Conservation (phyloP, 2,113 vertebrate species). For the Dromiciops gliroides region DNA sequence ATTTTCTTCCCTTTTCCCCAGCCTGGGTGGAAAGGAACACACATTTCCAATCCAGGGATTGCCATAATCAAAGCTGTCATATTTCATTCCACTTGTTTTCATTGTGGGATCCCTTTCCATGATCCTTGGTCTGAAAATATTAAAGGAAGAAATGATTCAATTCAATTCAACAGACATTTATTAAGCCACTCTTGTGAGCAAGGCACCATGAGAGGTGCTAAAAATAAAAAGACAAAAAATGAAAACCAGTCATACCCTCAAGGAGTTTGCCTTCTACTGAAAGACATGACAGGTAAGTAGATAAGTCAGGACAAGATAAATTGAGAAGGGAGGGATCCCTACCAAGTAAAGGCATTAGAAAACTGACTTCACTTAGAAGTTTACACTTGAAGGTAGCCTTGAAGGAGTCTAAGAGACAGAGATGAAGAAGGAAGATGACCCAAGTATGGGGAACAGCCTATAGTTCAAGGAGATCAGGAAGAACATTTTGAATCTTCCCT, state of each 20-base stretch:
- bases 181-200: not conserved
- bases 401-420: not conserved
- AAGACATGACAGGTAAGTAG: not conserved
- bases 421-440: not conserved
- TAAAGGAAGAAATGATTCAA: not conserved
- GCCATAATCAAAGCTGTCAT: not conserved
- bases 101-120: not conserved
- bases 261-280: not conserved
- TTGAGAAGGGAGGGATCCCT: not conserved
- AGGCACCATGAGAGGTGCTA: not conserved
- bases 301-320: not conserved
- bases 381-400: not conserved
- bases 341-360: not conserved
- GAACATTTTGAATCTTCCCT: not conserved
- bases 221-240: not conserved
- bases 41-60: not conserved
- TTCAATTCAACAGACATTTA: not conserved
- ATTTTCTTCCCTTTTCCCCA: not conserved
- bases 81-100: not conserved
- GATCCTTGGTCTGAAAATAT: not conserved
- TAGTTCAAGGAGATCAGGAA: not conserved
- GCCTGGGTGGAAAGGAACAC: not conserved
- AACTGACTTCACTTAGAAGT: not conserved
- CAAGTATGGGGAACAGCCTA: not conserved
- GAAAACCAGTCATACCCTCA: not conserved